A percentile compares a stretch with the other conserved stretches of the same genome.
Conservation (phyloP, 2,888 invertebrate species). For the Lobophora halterata region DNA sequence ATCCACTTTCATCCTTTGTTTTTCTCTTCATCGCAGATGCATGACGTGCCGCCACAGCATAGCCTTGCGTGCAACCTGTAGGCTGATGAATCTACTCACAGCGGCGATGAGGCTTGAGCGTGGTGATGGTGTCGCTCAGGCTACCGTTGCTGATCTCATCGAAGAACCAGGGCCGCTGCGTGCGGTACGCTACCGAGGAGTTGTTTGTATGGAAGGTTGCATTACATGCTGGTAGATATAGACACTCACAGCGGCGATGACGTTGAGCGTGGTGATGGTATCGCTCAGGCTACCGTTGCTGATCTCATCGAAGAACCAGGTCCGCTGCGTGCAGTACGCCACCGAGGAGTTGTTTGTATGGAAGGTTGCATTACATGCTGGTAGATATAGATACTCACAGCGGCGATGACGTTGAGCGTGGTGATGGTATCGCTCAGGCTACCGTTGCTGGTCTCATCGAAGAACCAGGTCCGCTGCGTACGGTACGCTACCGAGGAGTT, state of each 20-base stretch:
- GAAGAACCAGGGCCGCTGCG: conserved; percentile 88
- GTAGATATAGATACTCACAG: conserved; percentile 80
- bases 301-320: conserved; percentile 85
- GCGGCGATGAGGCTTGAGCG: conserved; percentile 88
- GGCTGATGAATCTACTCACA: conserved; percentile 76
- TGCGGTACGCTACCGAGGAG: conserved; percentile 53
- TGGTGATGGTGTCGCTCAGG: conserved; percentile 85
- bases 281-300: conserved; percentile 87
- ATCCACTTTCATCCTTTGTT: too few species aligned
- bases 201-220: conserved; percentile 86
- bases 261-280: conserved; percentile 86
- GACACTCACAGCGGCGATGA: conserved; percentile 87
- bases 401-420: conserved; percentile 87
- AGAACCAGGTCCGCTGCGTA: conserved; percentile 88
- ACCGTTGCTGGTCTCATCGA: conserved; percentile 84
- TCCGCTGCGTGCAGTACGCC: conserved; percentile 81
- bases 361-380: conserved; percentile 87
- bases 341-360: conserved; percentile 80
- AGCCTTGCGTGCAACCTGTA: too few species aligned
- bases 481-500: conserved; percentile 64
- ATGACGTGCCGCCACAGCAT: too few species aligned
- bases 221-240: conserved; percentile 81
- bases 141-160: conserved; percentile 84
- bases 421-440: conserved; percentile 85
- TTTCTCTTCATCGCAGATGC: too few species aligned